Conservation (phyloP, 2,113 vertebrate genomes). For the Bolborhynchus lineola region DNA sequence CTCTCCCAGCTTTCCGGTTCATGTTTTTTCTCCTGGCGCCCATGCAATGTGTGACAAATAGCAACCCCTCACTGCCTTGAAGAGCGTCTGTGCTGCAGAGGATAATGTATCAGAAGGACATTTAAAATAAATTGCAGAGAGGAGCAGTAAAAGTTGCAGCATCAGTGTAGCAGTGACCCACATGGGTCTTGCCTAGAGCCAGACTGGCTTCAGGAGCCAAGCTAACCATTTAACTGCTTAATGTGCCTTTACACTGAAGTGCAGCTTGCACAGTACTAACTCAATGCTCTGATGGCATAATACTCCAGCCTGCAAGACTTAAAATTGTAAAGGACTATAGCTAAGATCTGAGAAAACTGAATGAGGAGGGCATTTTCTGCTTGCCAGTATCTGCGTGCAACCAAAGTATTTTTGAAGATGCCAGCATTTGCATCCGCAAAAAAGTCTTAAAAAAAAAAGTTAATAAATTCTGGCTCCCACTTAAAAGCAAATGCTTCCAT, state of each 20-base stretch:
- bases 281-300: neutral
- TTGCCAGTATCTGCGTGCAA: neutral
- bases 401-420: neutral
- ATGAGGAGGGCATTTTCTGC: neutral
- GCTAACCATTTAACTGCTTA: neutral
- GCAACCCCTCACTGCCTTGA: neutral
- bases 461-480: neutral
- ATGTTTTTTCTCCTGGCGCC: neutral
- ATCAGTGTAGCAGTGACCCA: neutral
- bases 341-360: neutral
- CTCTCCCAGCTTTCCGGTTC: neutral
- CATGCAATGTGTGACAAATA: accelerated
- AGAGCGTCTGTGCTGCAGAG: neutral
- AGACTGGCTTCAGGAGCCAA: neutral
- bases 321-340: neutral
- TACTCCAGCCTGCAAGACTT: neutral
- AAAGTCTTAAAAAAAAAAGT: neutral
- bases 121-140: neutral
- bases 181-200: neutral
- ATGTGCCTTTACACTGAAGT: neutral
- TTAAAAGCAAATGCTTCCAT: neutral
- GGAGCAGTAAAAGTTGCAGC: neutral
- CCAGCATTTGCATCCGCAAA: neutral
- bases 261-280: neutral
- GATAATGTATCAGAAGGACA: neutral